Evolutionary conservation across 2,888 invertebrate genomes (phyloP), one percentile per base, ranked within the genome.

Genomic region (Habroteleia sp.): DNA sequence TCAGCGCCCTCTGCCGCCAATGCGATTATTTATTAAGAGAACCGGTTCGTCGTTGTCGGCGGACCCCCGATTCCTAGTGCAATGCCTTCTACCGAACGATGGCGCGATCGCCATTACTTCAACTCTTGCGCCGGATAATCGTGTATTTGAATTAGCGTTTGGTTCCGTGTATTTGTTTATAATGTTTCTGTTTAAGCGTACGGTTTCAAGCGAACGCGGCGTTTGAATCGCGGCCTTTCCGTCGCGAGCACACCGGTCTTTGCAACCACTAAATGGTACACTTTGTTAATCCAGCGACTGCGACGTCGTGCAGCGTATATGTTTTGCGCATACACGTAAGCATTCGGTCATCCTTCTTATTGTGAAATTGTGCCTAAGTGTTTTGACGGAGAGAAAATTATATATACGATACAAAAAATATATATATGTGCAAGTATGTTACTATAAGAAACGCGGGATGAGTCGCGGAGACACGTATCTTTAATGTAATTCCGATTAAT

Each of bases 401-500:
- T 42, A 11, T 20, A 42, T 27, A 42, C 8, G 11, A 13, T 20
- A 20, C 4, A 20, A 3, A 20, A 44, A 5, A 31, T 41, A 41
- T 44, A 20, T 39, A 6, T 20, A 39, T 39, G 7, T 39, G 10
- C 20, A 20, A 3, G 16, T 37, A 20, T 29, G 10, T 29, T 25
- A 16, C 20, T 35, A 37, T 35, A 35, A 33, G 17, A 60, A 27
- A 11, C 14, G 41, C 29, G 20, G 10, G 5, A 20, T 14, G 14
- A 37, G 25, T 44, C 44, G 37, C 35, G n/a, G 27, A 16, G 46
- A 25, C 20, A 17, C 29, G 41, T 42, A 50, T 52, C 17, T 41
- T 23, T 33, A 25, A 42, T 52, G 39, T 41, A 39, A 68, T 56
- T 68, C 41, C 56, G 48, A 46, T 48, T 39, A 48, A 48, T 68